Base-by-base conservation (phyloP, 2,888 invertebrate genomes). In the Pammene aurita region DNA sequence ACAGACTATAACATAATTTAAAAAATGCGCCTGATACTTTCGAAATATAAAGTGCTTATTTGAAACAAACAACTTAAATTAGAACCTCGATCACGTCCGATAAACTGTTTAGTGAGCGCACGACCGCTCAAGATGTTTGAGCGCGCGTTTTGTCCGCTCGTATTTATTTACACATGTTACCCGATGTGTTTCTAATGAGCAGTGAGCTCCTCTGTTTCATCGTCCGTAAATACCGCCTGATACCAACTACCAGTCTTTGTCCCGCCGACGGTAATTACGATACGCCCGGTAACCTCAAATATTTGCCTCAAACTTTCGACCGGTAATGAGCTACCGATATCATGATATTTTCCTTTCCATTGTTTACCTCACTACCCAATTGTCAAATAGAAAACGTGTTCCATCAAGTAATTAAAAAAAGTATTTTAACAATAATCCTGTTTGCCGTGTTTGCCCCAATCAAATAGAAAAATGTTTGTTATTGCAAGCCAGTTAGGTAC, bases 321-420 rank as follows among this genome's bases (percentile, higher is more conserved):
- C 86, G 84, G 88, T 92, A 91, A 88, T 89, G 85, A 89, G 90
- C 91, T 92, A 89, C 92, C 89, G 89, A 87, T 88, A 87, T 83
- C 82, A 77, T 82, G 80, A 82, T 79, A 52, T 64, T 64, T 58
- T 68, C 52, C 14, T 78, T 86, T 85, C 85, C 84, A 77, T 83
- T 69, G 65, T 69, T 69, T 69, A 60, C 55, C 78, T 86, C 80
- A 88, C 88, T 87, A 83, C 87, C 84, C 84, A 87, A 88, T 86
- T 79, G 73, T 78, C 73, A 72, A 80, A 79, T 76, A 76, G 80
- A 80, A 82, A 82, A 84, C 85, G 81, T 83, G 85, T 84, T 79
- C 78, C 78, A 78, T 77, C 78, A 81, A 81, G 80, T 81, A 84
- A 85, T 85, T 86, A 83, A 80, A 82, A 83, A 82, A 82, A 83